A percentile compares a stretch with the other conserved stretches of the same genome.
These are phyloP conservation scores for Heliconius sara DNA, from an alignment of 2,888 invertebrate genomes.

Conservation along the genomic window DNA sequence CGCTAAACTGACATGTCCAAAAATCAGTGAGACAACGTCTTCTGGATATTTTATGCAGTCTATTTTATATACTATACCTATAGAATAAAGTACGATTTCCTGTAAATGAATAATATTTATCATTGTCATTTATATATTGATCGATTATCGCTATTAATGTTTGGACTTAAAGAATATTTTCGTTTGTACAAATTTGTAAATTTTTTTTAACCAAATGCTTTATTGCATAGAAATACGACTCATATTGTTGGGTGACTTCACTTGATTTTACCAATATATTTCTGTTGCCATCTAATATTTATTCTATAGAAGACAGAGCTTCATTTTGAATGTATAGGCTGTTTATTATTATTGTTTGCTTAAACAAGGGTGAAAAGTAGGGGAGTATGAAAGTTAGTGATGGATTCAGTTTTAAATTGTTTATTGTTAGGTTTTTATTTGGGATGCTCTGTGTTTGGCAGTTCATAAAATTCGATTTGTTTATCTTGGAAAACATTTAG, in stretches of 20 bases:
- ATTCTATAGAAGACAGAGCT: slow-evolving; percentile 47
- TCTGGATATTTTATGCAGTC: slow-evolving; percentile 42
- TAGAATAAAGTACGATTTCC: slow-evolving; percentile 7
- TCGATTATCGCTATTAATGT: slow-evolving; percentile 5
- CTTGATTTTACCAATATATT: slow-evolving; percentile 35
- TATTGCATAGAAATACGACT: slow-evolving; percentile 45
- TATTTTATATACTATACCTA: slow-evolving; percentile 8
- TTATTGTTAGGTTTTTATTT: slow-evolving; percentile 58
- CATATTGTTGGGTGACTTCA: slow-evolving; percentile 42
- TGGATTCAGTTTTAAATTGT: slow-evolving; percentile 75
- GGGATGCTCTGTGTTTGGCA: slow-evolving; percentile 47
- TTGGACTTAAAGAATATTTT: slow-evolving; percentile 8
- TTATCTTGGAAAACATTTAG: slow-evolving; percentile 36
- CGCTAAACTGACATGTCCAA: slow-evolving; percentile 77
- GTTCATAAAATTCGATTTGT: slow-evolving; percentile 46
- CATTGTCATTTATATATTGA: background rate
- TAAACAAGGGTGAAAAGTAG: slow-evolving; percentile 49
- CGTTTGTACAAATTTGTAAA: slow-evolving; percentile 44
- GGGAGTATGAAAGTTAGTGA: slow-evolving; percentile 63
- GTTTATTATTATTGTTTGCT: slow-evolving; percentile 32
- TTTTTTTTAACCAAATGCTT: slow-evolving; percentile 33
- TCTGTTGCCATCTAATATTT: slow-evolving; percentile 42
- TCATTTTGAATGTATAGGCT: slow-evolving; percentile 48
- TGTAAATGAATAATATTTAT: background rate
- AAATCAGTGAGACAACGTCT: slow-evolving; percentile 72